Percentiles rank a stretch among this genome's conserved stretches.
phyloP scores from a whole-genome alignment of 2,888 invertebrate genomes.

The Parapristionchus giblindavisi region DNA sequence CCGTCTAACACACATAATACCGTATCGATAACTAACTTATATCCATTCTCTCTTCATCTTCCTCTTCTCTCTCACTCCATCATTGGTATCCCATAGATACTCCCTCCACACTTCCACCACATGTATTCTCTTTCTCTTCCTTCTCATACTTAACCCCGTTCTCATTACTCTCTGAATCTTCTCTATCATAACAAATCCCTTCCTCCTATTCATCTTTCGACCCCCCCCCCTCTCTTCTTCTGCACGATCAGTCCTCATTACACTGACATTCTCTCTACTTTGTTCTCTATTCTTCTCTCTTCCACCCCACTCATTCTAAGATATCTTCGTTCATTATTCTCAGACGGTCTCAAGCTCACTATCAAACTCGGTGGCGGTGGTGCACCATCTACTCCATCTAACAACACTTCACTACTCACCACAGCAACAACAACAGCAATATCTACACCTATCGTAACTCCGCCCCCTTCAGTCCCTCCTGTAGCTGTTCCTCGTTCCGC shows the following conservation, averaged over 20 bases:
- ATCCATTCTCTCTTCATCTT: not conserved
- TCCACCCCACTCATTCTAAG: not conserved
- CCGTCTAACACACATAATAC: too few species aligned
- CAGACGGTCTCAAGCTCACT: conserved; percentile 24
- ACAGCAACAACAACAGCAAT: too few species aligned
- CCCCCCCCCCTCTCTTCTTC: not conserved
- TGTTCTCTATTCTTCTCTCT: not conserved
- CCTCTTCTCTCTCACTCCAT: not conserved
- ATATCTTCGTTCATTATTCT: not conserved
- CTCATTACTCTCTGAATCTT: not conserved
- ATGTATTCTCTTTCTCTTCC: not conserved
- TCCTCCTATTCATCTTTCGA: not conserved
- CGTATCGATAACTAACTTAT: too few species aligned
- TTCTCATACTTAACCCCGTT: not conserved
- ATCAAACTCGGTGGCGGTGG: conserved; percentile 24
- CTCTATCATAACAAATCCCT: not conserved
- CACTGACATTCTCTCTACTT: not conserved
- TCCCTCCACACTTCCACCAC: not conserved
- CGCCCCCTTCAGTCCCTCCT: not conserved
- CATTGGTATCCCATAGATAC: not conserved
- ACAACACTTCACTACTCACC: too few species aligned
- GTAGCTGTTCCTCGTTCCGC: not conserved
- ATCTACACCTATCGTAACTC: too few species aligned
- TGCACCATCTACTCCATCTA: not conserved
- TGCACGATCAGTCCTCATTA: not conserved